Conservation (phyloP, 2,797 vertebrate genomes). For the Falco rusticolus region DNA sequence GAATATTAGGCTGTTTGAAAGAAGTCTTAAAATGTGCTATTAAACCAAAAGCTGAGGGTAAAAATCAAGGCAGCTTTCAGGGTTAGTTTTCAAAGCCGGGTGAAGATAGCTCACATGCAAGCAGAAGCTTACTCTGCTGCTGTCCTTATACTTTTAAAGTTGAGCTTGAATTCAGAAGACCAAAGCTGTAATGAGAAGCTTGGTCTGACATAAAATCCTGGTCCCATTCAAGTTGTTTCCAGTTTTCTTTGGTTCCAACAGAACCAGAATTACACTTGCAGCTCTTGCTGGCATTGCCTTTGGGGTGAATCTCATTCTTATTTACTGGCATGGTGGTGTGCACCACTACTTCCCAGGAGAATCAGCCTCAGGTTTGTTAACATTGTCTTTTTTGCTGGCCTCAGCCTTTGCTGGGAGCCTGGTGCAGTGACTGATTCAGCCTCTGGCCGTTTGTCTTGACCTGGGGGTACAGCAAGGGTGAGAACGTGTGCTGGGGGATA, state of each 20-base stretch:
- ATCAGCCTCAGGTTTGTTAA: neutral
- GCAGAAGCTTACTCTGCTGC: neutral
- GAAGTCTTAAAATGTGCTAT: neutral
- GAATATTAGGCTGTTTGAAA: neutral
- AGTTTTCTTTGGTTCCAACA: neutral
- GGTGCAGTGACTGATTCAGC: neutral
- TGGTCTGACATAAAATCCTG: neutral
- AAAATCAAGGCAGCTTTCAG: neutral
- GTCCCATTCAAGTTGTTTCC: neutral
- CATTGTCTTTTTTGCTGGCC: neutral
- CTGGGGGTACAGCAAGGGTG: neutral
- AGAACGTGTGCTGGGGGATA: neutral
- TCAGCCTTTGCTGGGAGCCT: neutral
- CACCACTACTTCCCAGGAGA: neutral
- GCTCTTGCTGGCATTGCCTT: neutral
- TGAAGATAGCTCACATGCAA: accelerated
- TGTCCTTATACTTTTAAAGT: neutral
- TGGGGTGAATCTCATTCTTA: neutral
- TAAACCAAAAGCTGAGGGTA: neutral
- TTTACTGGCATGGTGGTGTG: neutral
- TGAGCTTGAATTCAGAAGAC: neutral
- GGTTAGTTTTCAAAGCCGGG: neutral
- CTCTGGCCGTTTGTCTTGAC: neutral
- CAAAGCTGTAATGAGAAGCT: neutral
- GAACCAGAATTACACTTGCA: neutral